These are phyloP conservation scores for Papilio machaon DNA, from an alignment of 1,140 invertebrate species.

Conservation along the genomic window DNA sequence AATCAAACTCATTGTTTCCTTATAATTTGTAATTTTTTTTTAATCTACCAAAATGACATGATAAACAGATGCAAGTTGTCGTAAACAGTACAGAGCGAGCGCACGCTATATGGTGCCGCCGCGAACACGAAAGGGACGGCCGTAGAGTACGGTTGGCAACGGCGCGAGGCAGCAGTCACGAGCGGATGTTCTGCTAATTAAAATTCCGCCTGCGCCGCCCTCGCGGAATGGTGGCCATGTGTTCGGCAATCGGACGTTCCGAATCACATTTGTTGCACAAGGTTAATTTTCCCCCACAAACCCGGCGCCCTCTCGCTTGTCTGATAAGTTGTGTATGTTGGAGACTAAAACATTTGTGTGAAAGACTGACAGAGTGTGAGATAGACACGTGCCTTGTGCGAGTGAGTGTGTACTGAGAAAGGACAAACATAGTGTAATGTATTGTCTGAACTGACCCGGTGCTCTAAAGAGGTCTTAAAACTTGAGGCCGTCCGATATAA, in stretches of 20 bases:
- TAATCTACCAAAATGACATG: conserved; percentile 51
- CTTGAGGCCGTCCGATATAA: conserved; percentile 74
- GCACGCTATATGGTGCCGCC: conserved; percentile 45
- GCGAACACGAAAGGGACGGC: conserved; percentile 62
- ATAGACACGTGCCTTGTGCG: conserved; percentile 56
- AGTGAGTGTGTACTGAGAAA: conserved; percentile 60
- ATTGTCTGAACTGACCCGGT: conserved; percentile 78
- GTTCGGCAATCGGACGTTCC: conserved; percentile 78
- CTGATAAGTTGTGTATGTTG: conserved; percentile 63
- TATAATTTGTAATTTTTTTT: conserved; percentile 54
- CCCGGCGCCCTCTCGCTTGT: conserved; percentile 62
- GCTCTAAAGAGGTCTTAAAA: conserved; percentile 78
- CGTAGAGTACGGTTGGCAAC: conserved; percentile 68
- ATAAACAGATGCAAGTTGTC: conserved; percentile 55
- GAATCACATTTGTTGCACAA: conserved; percentile 80
- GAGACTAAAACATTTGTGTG: conserved; percentile 68
- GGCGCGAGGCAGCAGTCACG: conserved; percentile 69
- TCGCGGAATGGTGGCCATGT: conserved; percentile 81
- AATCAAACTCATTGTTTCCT: conserved; percentile 46
- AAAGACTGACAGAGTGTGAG: conserved; percentile 70
- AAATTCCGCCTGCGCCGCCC: conserved; percentile 81
- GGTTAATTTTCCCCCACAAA: conserved; percentile 73
- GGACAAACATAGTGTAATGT: conserved; percentile 61
- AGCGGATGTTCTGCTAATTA: conserved; percentile 82
- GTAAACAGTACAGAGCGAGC: conserved; percentile 51